Evolutionary conservation across 1,140 invertebrate genomes (phyloP).

Genomic region (Oryzaephilus surinamensis): DNA sequence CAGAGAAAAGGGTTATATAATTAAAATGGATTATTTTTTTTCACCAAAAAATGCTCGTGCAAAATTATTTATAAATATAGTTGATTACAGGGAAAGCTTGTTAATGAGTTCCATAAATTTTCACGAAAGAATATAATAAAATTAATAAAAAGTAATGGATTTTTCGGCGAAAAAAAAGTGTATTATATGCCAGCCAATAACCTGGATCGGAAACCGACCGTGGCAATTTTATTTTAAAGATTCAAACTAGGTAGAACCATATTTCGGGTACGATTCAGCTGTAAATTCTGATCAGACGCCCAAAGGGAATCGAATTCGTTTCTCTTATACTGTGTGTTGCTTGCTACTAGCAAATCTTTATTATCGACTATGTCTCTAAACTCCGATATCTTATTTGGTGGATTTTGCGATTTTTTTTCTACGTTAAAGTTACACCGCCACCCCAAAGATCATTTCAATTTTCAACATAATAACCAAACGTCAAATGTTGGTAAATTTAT

Average conservation of each 20-base stretch:
- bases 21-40: no score
- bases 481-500: no score
- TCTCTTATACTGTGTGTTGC: no score
- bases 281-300: slow-evolving; percentile 17
- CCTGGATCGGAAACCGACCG: slow-evolving; percentile 9
- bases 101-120: slow-evolving; percentile 8
- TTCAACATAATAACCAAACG: slow-evolving; percentile 1
- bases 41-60: no score
- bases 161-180: no score
- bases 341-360: slow-evolving; percentile 16
- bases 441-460: background rate
- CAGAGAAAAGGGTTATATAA: no score
- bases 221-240: slow-evolving; percentile 17
- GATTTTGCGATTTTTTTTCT: background rate
- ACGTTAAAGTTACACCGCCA: background rate
- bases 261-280: slow-evolving; percentile 10
- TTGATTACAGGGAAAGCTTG: no score
- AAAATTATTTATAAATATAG: no score
- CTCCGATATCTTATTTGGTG: slow-evolving; percentile 1
- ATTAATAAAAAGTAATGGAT: no score
- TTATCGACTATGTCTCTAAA: slow-evolving; percentile 16
- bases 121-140: slow-evolving; percentile 2
- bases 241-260: slow-evolving; percentile 13
- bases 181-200: slow-evolving; percentile 13
- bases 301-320: slow-evolving; percentile 14